Conservation (phyloP, 1,140 invertebrate species). For the Zaprionus davidi region DNA sequence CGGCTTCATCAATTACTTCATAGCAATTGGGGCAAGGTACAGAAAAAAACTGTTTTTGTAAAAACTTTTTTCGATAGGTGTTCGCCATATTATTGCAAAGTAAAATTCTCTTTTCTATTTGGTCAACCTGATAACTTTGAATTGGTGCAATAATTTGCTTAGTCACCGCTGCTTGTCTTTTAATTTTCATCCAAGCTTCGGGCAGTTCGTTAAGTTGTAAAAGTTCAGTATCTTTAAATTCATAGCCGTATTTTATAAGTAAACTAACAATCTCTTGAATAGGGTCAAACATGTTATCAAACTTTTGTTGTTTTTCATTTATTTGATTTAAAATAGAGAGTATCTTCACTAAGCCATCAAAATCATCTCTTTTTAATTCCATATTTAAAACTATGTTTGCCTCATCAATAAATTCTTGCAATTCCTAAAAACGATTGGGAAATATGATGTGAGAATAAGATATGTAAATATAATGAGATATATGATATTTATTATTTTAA, state of each 20-base stretch:
- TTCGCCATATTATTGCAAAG: conserved; percentile 92
- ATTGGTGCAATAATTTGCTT: conserved; percentile 94
- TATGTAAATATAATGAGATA: no score
- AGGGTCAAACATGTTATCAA: conserved; percentile 92
- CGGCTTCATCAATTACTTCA: conserved; percentile 89
- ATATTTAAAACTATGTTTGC: conserved; percentile 86
- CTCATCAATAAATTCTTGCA: conserved; percentile 87
- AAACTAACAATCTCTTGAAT: conserved; percentile 91
- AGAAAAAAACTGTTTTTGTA: conserved; percentile 88
- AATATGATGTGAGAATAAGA: background rate
- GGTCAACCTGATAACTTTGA: conserved; percentile 87
- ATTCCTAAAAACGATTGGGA: conserved; percentile 72
- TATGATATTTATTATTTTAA: no score
- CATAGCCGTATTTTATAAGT: conserved; percentile 90
- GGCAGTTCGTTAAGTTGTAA: conserved; percentile 90
- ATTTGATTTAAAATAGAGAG: conserved; percentile 86
- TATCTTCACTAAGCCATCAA: conserved; percentile 86
- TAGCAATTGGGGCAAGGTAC: conserved; percentile 91
- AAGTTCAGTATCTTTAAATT: conserved; percentile 88
- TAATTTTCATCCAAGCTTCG: conserved; percentile 94
- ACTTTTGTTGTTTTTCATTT: conserved; percentile 86
- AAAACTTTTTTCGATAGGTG: conserved; percentile 91
- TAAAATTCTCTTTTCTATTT: conserved; percentile 87
- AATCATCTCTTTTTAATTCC: conserved; percentile 88
- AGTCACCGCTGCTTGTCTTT: conserved; percentile 92